A percentile compares a stretch with the other conserved stretches of the same genome.
phyloP scores from a whole-genome alignment of 2,797 vertebrate genomes.

The Tenualosa thibaudeaui region DNA sequence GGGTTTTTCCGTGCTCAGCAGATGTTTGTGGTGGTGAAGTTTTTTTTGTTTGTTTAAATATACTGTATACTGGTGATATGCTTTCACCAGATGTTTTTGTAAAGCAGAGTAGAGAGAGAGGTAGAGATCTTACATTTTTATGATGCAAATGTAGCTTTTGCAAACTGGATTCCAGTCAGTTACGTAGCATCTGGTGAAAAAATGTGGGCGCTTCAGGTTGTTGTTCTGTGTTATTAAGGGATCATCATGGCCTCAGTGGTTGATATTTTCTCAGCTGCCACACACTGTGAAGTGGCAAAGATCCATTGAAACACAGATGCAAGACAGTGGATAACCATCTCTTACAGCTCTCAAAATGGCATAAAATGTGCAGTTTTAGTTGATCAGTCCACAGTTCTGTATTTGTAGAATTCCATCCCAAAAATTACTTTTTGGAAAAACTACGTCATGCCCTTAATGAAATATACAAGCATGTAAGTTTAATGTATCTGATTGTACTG shows the following conservation, averaged over 20 bases:
- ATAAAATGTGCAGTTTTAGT: background rate
- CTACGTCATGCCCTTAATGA: background rate
- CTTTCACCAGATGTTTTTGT: background rate
- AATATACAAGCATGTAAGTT: background rate
- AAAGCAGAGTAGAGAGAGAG: background rate
- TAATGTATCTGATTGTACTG: background rate
- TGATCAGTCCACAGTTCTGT: background rate
- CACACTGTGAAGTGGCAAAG: background rate
- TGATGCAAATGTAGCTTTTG: background rate
- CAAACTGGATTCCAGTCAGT: background rate
- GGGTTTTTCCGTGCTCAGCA: background rate
- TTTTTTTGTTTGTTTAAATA: background rate
- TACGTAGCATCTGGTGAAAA: background rate
- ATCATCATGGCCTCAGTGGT: background rate
- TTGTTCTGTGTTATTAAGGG: background rate
- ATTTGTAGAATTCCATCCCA: background rate
- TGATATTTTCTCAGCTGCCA: background rate
- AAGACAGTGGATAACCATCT: background rate
- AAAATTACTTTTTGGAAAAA: background rate
- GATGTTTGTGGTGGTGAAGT: constrained; percentile 9
- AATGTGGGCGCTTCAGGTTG: background rate
- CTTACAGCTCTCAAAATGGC: background rate
- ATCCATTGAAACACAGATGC: background rate
- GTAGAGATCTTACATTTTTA: background rate
- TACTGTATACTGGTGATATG: background rate